Base-by-base conservation (phyloP, 2,113 vertebrate genomes). In the Chionodraco myersi region DNA sequence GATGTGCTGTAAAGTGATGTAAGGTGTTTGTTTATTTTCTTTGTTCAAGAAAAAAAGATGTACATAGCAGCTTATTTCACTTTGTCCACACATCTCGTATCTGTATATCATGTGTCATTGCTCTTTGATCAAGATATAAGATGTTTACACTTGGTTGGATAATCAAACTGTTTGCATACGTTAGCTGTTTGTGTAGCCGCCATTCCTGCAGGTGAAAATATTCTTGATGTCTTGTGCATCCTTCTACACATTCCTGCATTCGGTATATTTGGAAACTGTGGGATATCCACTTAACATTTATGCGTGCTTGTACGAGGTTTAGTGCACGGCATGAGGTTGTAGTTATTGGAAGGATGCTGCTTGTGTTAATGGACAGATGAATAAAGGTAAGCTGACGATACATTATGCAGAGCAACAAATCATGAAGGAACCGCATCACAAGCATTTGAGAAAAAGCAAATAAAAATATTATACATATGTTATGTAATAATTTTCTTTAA, bases 71-170 rank as follows among this genome's bases (percentile, higher is more conserved):
- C 45, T 21, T 56, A 49, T 62, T 0, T 36, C 36, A 41, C 36
- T 41, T 15, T 67, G 26, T 62, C 67, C 41, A 56, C 30, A 44
- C 36, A 68, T 21, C 57, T 10, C 16, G 58, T 36, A 14, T 23
- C 60, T 64, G 2, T 72, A 10, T 52, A 9, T 44, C 51, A 34
- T 65, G 5, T 36, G 41, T 58, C 21, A 58, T n/a, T 47, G 14
- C n/a, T 71, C 56, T 13, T 5, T 52, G 16, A 2, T 67, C 4
- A 21, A 63, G 73, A 61, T 0, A 1, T 30, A 30, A 48, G 23
- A 26, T 63, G 62, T 80, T 80, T 67, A 63, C 41, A 47, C 56
- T 14, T 5, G 3, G 8, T 47, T 18, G 63, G 45, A 57, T 15
- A 14, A 30, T 10, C 14, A 63, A 53, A 68, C 66, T 60, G n/a